Evolutionary conservation across 2,113 vertebrate genomes (phyloP).

Genomic region (Microtus oregoni): DNA sequence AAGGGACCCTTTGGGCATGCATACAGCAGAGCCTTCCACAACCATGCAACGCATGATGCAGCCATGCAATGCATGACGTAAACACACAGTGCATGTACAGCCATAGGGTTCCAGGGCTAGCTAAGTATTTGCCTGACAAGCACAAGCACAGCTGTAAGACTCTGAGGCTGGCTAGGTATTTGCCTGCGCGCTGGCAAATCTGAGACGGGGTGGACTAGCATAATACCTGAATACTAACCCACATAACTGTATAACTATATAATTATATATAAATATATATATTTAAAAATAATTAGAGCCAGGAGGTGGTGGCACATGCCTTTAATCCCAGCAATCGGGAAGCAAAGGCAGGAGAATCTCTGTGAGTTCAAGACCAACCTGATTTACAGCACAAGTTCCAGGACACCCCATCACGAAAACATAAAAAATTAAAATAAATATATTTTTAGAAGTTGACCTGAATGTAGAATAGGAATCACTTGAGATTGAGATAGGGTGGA

Average conservation of each 20-base stretch:
- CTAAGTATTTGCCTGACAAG: too few relatives aligned
- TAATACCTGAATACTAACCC: too few relatives aligned
- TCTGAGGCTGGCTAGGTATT: too few relatives aligned
- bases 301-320: not conserved
- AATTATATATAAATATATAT: not conserved
- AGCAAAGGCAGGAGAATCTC: not conserved
- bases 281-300: not conserved
- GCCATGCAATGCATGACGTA: too few relatives aligned
- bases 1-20: too few relatives aligned
- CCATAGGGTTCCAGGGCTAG: too few relatives aligned
- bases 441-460: not conserved
- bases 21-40: too few relatives aligned
- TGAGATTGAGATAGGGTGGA: not conserved
- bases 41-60: too few relatives aligned
- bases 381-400: not conserved
- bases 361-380: not conserved
- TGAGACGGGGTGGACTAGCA: too few relatives aligned
- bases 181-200: too few relatives aligned
- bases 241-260: not conserved
- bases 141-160: too few relatives aligned
- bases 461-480: not conserved
- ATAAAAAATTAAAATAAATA: not conserved
- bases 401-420: not conserved
- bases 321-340: not conserved
- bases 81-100: too few relatives aligned